These are phyloP conservation scores for Agrochola macilenta DNA, from an alignment of 2,888 invertebrate genomes.

Conservation along the genomic window DNA sequence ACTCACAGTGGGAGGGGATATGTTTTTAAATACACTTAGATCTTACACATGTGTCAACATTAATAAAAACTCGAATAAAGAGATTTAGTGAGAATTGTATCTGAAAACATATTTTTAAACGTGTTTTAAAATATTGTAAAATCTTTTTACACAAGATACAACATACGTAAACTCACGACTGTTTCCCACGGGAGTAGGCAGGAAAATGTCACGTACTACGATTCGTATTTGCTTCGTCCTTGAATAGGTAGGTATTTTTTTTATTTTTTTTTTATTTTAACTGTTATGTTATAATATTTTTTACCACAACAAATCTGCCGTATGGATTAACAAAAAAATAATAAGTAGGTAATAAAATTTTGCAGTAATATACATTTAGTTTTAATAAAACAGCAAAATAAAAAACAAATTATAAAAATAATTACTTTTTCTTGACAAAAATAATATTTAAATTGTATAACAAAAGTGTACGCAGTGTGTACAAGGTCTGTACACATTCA, in stretches of 20 bases:
- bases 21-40: not conserved
- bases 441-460: conserved; percentile 33
- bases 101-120: no score
- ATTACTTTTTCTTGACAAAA: not conserved
- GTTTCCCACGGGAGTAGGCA: not conserved
- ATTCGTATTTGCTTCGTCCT: not conserved
- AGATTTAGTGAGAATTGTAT: no score
- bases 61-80: not conserved
- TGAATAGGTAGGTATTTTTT: no score
- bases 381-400: not conserved
- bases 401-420: not conserved
- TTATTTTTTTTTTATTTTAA: no score
- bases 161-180: not conserved
- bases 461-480: conserved; percentile 51
- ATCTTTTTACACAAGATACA: not conserved
- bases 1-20: not conserved
- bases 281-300: not conserved
- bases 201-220: not conserved
- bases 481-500: conserved; percentile 67
- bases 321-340: no score
- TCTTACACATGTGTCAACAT: not conserved
- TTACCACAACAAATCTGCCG: not conserved
- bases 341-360: not conserved
- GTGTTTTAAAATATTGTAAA: not conserved
- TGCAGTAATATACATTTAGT: not conserved